Base-by-base conservation (phyloP, 2,888 invertebrate genomes). In the Chydorus sphaericus region DNA sequence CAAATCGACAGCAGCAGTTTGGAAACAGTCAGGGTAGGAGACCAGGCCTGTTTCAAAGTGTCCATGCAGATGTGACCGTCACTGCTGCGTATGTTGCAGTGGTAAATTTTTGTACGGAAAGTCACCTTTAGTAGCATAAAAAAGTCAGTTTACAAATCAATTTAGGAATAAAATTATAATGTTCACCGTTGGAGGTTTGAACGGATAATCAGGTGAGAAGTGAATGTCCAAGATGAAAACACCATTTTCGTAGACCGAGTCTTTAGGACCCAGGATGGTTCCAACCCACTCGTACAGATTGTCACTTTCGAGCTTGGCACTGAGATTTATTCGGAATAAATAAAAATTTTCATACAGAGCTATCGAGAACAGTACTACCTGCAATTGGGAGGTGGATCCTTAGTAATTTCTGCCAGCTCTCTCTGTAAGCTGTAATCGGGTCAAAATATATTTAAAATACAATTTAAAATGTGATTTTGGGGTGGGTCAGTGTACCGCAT, bases 81-180 rank as follows among this genome's bases (percentile, higher is more conserved):
- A 70, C 91, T 92, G 78, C 96, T n/a, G n/a, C n/a, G 94, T 70
- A 98, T 96, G 77, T 97, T 98, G 79, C 96, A 96, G 71, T 98
- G 97, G 73, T 97, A 98, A 73, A 98, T 97, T 68, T 96, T 82
- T 61, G 97, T 98, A 61, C 88, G 81, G 77, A 93, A 93, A 68
- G 86, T 85, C 58, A 85, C 85, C 82, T 82, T 69, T n/a, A 71
- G 69, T 59, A 61, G 36, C n/a, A n/a, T n/a, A n/a, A n/a, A n/a
- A n/a, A n/a, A n/a, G n/a, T n/a, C n/a, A n/a, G n/a, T n/a, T n/a
- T n/a, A n/a, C n/a, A 56, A 54, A 58, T 28, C n/a, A 56, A 36
- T 8, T 44, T 16, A n/a, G n/a, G 7, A 33, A 33, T 10, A 33
- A 8, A 33, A 8, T 33, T 8, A 14, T n/a, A n/a, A n/a, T 10